phyloP scores from a whole-genome alignment of 2,797 vertebrate genomes.

The Lophius americanus region DNA sequence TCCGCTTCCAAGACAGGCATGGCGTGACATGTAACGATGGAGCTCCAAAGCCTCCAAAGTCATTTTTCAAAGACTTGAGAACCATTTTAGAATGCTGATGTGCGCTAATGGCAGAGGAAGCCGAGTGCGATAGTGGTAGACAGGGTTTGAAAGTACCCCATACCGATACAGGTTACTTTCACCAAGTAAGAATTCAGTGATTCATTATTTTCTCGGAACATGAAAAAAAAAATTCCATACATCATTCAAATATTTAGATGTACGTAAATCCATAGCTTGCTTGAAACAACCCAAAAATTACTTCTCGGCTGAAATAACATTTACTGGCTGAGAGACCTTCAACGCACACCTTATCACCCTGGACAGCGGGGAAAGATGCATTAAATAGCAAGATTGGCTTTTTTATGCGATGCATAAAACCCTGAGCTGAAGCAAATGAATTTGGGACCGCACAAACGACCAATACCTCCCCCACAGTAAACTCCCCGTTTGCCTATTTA shows the following conservation, averaged over 20 bases:
- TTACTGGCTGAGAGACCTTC: slow-evolving; percentile 66
- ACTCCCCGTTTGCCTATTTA: slow-evolving; percentile 86
- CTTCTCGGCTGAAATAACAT: slow-evolving; percentile 45
- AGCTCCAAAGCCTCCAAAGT: slow-evolving; percentile 42
- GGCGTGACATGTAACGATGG: slow-evolving; percentile 49
- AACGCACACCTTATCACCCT: slow-evolving; percentile 74
- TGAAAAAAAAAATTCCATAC: slow-evolving; percentile 12
- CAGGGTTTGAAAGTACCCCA: slow-evolving; percentile 4
- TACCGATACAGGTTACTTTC: slow-evolving; percentile 28
- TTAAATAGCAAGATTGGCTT: slow-evolving; percentile 78
- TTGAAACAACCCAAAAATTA: slow-evolving; percentile 26
- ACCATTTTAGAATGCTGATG: slow-evolving; percentile 47
- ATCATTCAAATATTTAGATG: slow-evolving; percentile 28
- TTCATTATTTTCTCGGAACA: not conserved
- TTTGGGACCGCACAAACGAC: slow-evolving; percentile 81
- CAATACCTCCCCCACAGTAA: slow-evolving; percentile 71
- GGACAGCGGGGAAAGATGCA: slow-evolving; percentile 74
- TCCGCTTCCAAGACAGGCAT: slow-evolving; percentile 57
- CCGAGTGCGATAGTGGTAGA: slow-evolving; percentile 32
- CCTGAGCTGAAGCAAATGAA: slow-evolving; percentile 81
- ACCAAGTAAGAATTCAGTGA: not conserved
- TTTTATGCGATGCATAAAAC: slow-evolving; percentile 83
- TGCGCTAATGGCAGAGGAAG: slow-evolving; percentile 14
- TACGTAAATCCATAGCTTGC: slow-evolving; percentile 27
- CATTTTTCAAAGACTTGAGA: slow-evolving; percentile 32